Evolutionary conservation across 2,797 vertebrate genomes (phyloP), one percentile per base, ranked within the genome.

Genomic region (Meda fulgida): DNA sequence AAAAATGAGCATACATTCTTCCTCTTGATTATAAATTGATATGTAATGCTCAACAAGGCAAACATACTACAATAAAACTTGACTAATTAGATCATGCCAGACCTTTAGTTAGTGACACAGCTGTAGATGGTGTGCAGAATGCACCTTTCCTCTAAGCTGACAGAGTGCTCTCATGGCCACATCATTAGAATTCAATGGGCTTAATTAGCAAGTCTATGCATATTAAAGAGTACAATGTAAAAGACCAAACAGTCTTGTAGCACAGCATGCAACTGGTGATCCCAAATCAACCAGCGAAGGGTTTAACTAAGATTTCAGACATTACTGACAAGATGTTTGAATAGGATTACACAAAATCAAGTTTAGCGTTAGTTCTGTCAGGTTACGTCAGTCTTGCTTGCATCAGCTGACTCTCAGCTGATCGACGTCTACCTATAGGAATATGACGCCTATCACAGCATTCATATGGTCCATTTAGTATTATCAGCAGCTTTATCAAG

Each of bases 131-230:
- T 55, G 75, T 73, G 43, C 36, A 43, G 53, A 18, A 31, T 26
- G 40, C 55, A 72, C 76, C 77, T 73, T 65, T 79, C 31, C 75
- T 85, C 53, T 75, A 63, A 85, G 79, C 80, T 85, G 87, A 84
- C 72, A 91, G 88, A 81, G 55, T 80, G 81, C 87, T 93, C 92
- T 94, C 91, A 5, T 77, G 60, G 81, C 51, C 81, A 91, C 91
- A 92, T 94, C 91, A 92, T 95, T 93, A 92, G 89, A 94, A 91
- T 91, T 91, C 91, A 91, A 92, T 90, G 91, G 88, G 89, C 88
- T 91, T 94, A 94, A 95, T 94, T 95, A 94, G 92, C 84, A 87
- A 93, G 85, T 78, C 88, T 91, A 92, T 94, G 92, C 92, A 95
- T 95, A 94, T 93, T 94, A 94, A 95, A 93, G 90, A 85, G 85